Conservation (phyloP, 2,888 invertebrate genomes). For the Cerastoderma edule region DNA sequence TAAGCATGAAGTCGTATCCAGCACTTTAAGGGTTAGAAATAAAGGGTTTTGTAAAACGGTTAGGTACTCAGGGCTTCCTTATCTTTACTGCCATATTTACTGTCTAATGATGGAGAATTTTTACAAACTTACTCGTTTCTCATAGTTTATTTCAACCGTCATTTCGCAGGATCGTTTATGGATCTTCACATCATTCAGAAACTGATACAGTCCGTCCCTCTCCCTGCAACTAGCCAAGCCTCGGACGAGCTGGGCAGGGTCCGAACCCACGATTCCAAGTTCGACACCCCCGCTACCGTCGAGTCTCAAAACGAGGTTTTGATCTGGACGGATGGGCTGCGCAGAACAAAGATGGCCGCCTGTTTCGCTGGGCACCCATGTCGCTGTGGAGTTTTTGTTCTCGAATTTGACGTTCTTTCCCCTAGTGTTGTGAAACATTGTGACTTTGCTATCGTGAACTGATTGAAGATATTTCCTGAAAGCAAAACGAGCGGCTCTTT, state of each 20-base stretch:
- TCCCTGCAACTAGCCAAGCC: conserved; percentile 11
- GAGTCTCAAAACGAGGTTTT: conserved; percentile 28
- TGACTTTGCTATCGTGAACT: no score
- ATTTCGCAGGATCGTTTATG: conserved; percentile 46
- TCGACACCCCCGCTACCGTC: conserved; percentile 44
- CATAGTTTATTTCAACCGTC: conserved; percentile 28
- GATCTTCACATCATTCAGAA: conserved; percentile 53
- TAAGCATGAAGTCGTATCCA: no score
- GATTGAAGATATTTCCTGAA: no score
- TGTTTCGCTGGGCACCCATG: conserved; percentile 38
- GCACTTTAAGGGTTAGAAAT: no score
- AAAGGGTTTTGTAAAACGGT: no score
- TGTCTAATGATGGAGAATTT: no score
- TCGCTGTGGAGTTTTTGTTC: conserved; percentile 20
- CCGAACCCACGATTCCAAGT: conserved; percentile 32
- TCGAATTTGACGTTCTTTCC: conserved; percentile 44
- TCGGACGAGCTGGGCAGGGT: conserved; percentile 14
- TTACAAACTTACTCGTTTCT: conserved; percentile 27
- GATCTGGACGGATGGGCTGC: neutral
- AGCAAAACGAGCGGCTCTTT: no score
- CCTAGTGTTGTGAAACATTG: conserved; percentile 50
- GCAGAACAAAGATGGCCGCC: conserved; percentile 37
- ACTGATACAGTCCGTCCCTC: conserved; percentile 19
- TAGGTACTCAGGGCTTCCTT: no score
- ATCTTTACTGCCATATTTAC: no score